Evolutionary conservation across 2,797 vertebrate species (phyloP).

Genomic region (Gambelia wislizenii): DNA sequence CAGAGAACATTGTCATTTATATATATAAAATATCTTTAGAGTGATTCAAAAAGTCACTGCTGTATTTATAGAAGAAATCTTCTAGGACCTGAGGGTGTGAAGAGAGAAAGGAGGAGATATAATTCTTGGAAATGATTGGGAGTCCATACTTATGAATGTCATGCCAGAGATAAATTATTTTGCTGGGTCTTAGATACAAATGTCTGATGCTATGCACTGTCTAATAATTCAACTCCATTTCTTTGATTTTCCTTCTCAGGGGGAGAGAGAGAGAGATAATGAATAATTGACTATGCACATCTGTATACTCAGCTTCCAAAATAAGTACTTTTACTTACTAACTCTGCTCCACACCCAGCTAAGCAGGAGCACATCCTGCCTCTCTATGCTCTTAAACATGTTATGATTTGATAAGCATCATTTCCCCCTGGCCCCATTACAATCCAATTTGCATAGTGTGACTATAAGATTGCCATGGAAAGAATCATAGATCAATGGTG

Average conservation of each 20-base stretch:
- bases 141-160: conserved; percentile 6
- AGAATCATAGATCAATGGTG: too few relatives aligned
- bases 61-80: conserved; percentile 41
- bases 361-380: neutral
- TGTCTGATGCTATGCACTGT: conserved; percentile 33
- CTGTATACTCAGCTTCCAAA: conserved; percentile 34
- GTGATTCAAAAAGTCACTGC: neutral
- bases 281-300: conserved; percentile 50
- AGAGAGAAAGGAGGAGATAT: neutral
- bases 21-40: conserved; percentile 26
- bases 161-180: conserved; percentile 49
- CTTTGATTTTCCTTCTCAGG: conserved; percentile 45
- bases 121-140: conserved; percentile 39
- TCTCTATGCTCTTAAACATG: neutral
- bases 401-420: neutral
- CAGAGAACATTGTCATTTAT: conserved; percentile 27
- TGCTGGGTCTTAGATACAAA: conserved; percentile 24
- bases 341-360: neutral
- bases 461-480: neutral
- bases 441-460: neutral
- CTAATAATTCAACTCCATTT: conserved; percentile 47
- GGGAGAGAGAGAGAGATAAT: conserved; percentile 32
- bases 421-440: neutral
- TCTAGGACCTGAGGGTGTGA: neutral
- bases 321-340: conserved; percentile 21